Conservation (phyloP, 2,888 invertebrate species). For the Pollenia amentaria region DNA sequence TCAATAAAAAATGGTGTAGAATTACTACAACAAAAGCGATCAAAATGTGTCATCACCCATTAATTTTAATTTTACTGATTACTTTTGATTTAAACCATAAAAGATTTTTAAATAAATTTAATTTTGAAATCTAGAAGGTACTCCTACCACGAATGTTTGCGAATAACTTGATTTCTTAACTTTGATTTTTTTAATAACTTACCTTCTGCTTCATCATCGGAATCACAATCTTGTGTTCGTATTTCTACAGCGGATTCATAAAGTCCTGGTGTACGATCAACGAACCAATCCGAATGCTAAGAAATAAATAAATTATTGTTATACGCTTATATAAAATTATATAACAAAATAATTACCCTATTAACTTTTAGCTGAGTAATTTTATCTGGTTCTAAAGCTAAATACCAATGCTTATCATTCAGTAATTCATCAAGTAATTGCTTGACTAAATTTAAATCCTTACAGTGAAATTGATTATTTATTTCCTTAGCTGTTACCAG, state of each 20-base stretch:
- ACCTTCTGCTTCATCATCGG: constrained; percentile 80
- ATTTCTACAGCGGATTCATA: constrained; percentile 84
- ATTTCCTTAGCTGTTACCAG: constrained; percentile 76
- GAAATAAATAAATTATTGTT: not conserved
- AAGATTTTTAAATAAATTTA: no score
- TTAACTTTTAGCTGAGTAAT: constrained; percentile 77
- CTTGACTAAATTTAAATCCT: constrained; percentile 76
- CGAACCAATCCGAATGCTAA: constrained; percentile 81
- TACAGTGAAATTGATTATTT: constrained; percentile 55
- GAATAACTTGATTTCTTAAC: no score
- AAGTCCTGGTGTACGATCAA: constrained; percentile 82
- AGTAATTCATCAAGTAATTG: constrained; percentile 81
- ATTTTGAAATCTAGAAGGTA: no score
- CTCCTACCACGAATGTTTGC: no score
- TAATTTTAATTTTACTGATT: no score
- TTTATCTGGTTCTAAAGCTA: constrained; percentile 81
- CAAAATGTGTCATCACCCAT: no score
- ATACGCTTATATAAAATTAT: no score
- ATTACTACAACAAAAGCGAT: no score
- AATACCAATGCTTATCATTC: constrained; percentile 82
- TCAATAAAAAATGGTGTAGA: no score
- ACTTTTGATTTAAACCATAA: no score
- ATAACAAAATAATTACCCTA: constrained; percentile 76
- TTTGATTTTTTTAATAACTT: constrained; percentile 4
- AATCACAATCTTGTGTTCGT: constrained; percentile 81